A percentile compares a stretch with the other conserved stretches of the same genome.
Evolutionary conservation across 1,140 invertebrate species (phyloP).

Genomic region (Papilio glaucus): DNA sequence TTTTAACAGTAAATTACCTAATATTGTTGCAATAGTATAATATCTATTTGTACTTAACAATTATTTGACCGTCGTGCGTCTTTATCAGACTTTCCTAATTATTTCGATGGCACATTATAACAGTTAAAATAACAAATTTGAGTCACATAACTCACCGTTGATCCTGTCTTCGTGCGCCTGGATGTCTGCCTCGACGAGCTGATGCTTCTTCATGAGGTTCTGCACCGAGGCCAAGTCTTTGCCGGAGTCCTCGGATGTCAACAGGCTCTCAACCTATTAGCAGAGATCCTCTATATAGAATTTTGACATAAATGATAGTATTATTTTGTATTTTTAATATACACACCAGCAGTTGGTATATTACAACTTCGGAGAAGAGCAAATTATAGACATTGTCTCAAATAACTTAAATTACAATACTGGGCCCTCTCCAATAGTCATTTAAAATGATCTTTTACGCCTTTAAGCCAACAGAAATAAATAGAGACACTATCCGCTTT

Average conservation of each 20-base stretch:
- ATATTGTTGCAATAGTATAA: background rate
- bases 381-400: too few species aligned
- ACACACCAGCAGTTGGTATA: slow-evolving; percentile 42
- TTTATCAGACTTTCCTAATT: background rate
- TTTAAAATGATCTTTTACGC: too few species aligned
- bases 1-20: background rate
- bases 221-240: slow-evolving; percentile 99
- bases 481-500: too few species aligned
- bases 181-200: slow-evolving; percentile 98
- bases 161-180: slow-evolving; percentile 98
- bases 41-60: background rate
- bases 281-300: too few species aligned
- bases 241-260: slow-evolving; percentile 98
- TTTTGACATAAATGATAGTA: background rate
- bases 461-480: too few species aligned
- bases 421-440: too few species aligned
- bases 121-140: background rate
- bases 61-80: too few species aligned
- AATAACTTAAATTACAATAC: too few species aligned
- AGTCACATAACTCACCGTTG: slow-evolving; percentile 85
- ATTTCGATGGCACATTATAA: background rate
- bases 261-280: slow-evolving; percentile 92
- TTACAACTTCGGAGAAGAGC: too few species aligned
- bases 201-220: slow-evolving; percentile 99
- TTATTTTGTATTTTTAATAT: too few species aligned